phyloP scores from a whole-genome alignment of 2,888 invertebrate genomes.

The Gonocerus acuteangulatus region DNA sequence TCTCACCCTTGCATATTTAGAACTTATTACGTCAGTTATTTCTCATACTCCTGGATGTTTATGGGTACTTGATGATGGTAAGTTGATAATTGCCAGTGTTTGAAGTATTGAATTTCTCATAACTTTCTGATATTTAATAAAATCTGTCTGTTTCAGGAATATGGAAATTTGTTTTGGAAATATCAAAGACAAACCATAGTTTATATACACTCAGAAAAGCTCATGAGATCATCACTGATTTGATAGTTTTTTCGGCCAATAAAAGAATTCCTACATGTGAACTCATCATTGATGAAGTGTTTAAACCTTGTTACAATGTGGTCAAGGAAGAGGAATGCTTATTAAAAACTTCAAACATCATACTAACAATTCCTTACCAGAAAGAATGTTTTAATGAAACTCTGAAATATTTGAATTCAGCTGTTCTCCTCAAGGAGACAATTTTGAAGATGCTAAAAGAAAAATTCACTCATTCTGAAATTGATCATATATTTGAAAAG shows the following conservation, averaged over 20 bases:
- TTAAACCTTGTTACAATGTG: neutral
- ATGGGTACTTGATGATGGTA: constrained; percentile 15
- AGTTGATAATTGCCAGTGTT: neutral
- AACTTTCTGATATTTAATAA: neutral
- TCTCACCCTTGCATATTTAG: neutral
- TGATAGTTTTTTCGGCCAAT: neutral
- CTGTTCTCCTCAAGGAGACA: constrained; percentile 10
- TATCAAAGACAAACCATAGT: constrained; percentile 4
- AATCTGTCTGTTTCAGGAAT: constrained; percentile 5
- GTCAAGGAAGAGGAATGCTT: neutral
- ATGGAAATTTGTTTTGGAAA: constrained; percentile 16
- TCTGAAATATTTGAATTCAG: neutral
- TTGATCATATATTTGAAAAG: neutral
- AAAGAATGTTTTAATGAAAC: constrained; percentile 3
- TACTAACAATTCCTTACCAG: neutral
- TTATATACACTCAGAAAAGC: constrained; percentile 5
- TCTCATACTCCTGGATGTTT: constrained; percentile 3
- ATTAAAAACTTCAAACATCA: neutral
- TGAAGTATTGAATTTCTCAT: neutral
- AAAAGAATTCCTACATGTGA: neutral
- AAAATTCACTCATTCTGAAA: neutral
- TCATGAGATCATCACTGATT: neutral
- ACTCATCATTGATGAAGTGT: neutral
- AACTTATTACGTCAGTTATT: neutral
- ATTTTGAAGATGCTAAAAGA: neutral